These are phyloP conservation scores for Eupleurogrammus muticus DNA, from an alignment of 2,797 vertebrate genomes.

Conservation along the genomic window DNA sequence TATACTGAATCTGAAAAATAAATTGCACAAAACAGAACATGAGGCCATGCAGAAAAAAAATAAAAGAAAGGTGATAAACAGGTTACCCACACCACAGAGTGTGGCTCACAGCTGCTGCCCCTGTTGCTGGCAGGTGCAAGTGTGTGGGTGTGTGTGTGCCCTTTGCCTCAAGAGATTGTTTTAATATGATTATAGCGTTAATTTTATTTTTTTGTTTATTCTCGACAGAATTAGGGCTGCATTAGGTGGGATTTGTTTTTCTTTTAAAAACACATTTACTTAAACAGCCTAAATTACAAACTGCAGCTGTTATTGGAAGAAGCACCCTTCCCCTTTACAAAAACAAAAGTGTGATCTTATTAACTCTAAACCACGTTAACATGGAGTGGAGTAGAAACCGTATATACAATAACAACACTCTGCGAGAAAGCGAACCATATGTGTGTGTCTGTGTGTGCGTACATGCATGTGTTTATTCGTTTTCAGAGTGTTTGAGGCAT, in stretches of 20 bases:
- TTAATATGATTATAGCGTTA: slow-evolving; percentile 42
- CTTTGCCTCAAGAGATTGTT: slow-evolving; percentile 35
- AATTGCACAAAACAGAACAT: too few relatives aligned
- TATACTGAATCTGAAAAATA: too few relatives aligned
- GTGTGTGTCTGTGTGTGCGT: too few relatives aligned
- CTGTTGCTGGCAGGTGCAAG: too few relatives aligned
- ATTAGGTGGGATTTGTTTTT: slow-evolving; percentile 39
- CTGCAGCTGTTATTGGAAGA: slow-evolving; percentile 10
- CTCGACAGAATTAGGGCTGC: slow-evolving; percentile 53
- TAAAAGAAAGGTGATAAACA: too few relatives aligned
- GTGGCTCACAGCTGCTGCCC: too few relatives aligned
- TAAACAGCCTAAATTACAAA: slow-evolving; percentile 33
- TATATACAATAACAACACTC: not conserved
- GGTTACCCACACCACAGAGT: too few relatives aligned
- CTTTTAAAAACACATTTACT: slow-evolving; percentile 13
- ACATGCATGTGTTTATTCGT: too few relatives aligned
- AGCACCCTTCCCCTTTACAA: too few relatives aligned
- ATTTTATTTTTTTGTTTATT: slow-evolving; percentile 58
- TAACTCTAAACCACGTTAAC: not conserved
- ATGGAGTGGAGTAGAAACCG: not conserved
- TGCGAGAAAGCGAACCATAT: too few relatives aligned
- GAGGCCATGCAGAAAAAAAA: too few relatives aligned
- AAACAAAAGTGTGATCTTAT: not conserved
- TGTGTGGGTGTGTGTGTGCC: slow-evolving; percentile 31
- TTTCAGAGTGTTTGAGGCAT: too few relatives aligned